Base-by-base conservation (phyloP, 2,888 invertebrate genomes). In the Drosophila neotestacea region DNA sequence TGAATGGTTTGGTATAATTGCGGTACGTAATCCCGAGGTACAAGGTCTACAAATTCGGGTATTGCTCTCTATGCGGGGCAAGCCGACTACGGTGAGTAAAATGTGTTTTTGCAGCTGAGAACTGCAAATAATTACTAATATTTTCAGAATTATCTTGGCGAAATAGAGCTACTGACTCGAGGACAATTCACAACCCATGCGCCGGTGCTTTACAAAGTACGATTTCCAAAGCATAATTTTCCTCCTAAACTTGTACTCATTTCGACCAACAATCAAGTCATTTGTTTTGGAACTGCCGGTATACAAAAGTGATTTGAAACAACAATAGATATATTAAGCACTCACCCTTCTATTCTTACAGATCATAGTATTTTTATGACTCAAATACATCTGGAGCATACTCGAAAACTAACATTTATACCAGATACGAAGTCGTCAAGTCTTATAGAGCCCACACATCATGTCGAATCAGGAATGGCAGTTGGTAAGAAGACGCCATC, bases 271-370 rank as follows among this genome's bases (percentile, higher is more conserved):
- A 94, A 94, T 52, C 91, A 93, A 9, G 88, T 93, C 1, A 80
- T 95, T 30, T 95, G 95, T 85, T 92, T 93, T 47, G 95, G 95
- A 70, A 91, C 93, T 55, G 93, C 93, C 91, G 94, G 95, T 94
- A 63, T 38, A 47, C 39, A 51, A 11, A 0, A n/a, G 10, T 51
- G 11, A 13, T 9, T 13, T 32, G 32, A 3, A 6, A 5, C 11
- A 5, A 32, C 13, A 13, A 6, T 2, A 34, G n/a, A 34, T 10
- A 1, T 22, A 32, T 38, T 0, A 51, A 10, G 5, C 7, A 4
- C 6, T 30, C 13, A 30, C 27, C 16, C 27, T 36, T 22, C 22
- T 4, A 5, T 7, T 58, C 1, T 51, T 50, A 5, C 71, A 91
- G 93, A 92, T 69, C 89, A 84, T 30, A 89, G 91, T 59, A 84